Percentiles rank a stretch among this genome's conserved stretches.
These are phyloP conservation scores for Neodiprion virginianus DNA, from an alignment of 1,140 invertebrate species.

Conservation along the genomic window DNA sequence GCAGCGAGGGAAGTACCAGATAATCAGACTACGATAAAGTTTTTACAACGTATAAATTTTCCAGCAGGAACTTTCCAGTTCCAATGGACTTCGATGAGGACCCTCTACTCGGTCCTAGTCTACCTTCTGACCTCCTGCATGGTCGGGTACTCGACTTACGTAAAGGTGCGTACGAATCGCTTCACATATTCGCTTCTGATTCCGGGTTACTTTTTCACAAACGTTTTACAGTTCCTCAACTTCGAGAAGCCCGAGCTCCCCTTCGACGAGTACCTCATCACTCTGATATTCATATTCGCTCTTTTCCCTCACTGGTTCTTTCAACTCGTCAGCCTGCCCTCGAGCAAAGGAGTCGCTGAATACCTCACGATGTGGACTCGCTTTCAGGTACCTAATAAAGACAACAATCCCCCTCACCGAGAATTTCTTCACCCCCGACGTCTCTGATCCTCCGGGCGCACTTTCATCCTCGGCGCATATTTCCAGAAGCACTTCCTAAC, in stretches of 20 bases:
- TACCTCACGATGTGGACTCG: background rate
- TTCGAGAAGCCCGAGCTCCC: background rate
- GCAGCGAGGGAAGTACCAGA: too few relatives aligned
- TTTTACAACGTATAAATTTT: too few relatives aligned
- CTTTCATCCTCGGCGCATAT: background rate
- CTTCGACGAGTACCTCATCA: conserved; percentile 1
- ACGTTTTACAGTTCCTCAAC: background rate
- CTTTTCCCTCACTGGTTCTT: background rate
- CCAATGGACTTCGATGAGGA: too few relatives aligned
- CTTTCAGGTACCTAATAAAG: background rate
- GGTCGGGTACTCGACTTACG: too few relatives aligned
- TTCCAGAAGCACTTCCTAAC: background rate
- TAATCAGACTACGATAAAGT: too few relatives aligned
- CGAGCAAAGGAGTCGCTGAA: background rate
- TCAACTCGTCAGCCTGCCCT: background rate
- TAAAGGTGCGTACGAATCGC: too few relatives aligned
- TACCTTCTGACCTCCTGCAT: too few relatives aligned
- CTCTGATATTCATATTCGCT: background rate
- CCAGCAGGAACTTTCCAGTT: too few relatives aligned
- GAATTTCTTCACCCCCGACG: background rate
- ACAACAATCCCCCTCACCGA: background rate
- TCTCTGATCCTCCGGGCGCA: background rate
- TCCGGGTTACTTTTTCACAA: too few relatives aligned
- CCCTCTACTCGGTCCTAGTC: too few relatives aligned
- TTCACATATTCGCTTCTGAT: too few relatives aligned